Conservation (phyloP, 2,113 vertebrate genomes). For the Strigops habroptila region DNA sequence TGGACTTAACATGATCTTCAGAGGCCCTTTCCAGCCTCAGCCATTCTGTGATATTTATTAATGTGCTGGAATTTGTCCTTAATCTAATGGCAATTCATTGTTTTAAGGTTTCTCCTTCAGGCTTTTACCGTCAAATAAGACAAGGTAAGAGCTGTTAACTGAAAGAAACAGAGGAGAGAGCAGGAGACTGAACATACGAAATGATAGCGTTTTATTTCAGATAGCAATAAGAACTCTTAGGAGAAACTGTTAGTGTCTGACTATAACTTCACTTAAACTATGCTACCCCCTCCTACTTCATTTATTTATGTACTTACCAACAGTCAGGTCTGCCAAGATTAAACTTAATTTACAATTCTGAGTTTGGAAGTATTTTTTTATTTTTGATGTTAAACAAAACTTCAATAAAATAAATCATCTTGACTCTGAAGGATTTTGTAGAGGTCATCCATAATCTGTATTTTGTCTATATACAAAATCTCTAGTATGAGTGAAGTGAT, state of each 20-base stretch:
- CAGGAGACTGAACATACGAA: background rate
- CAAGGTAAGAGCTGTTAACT: background rate
- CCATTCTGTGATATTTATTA: background rate
- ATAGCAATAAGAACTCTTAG: background rate
- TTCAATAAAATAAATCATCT: conserved; percentile 20
- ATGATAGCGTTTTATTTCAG: background rate
- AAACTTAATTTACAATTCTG: background rate
- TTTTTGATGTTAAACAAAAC: background rate
- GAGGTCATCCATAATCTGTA: background rate
- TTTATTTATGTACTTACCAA: background rate
- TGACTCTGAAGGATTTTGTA: background rate
- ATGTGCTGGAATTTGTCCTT: background rate
- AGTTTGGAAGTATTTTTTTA: background rate
- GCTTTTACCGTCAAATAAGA: background rate
- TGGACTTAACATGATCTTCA: accelerated
- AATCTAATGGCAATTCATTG: background rate
- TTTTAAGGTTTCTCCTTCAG: background rate
- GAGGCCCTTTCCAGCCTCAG: background rate
- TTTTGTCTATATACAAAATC: background rate
- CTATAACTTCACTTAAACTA: background rate
- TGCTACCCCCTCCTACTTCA: background rate
- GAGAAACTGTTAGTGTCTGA: background rate
- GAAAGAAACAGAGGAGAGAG: background rate
- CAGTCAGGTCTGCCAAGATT: background rate
- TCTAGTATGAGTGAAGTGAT: background rate